Evolutionary conservation across 2,113 vertebrate species (phyloP).

Genomic region (Numenius arquata): DNA sequence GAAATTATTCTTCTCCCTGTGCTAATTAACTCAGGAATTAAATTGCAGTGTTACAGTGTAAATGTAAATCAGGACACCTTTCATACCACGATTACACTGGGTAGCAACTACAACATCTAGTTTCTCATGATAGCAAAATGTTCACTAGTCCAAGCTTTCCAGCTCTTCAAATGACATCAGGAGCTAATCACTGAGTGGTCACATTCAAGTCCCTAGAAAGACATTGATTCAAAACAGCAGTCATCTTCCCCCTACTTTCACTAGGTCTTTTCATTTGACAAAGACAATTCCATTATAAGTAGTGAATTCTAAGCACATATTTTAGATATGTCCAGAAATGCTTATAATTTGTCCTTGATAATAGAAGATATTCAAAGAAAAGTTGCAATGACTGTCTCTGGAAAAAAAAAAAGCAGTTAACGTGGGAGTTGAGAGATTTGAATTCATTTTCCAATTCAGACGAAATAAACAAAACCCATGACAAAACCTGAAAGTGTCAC

Average conservation of each 20-base stretch:
- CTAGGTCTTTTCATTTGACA: not conserved
- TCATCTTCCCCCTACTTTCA: not conserved
- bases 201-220: not conserved
- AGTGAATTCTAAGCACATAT: not conserved
- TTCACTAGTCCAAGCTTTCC: not conserved
- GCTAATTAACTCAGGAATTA: not conserved
- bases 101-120: not conserved
- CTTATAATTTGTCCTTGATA: slow-evolving; percentile 1
- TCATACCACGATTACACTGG: not conserved
- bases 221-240: not conserved
- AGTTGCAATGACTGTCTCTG: not conserved
- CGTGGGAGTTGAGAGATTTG: not conserved
- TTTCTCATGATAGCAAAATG: not conserved
- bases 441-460: not conserved
- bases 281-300: not conserved
- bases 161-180: not conserved
- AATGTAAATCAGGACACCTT: not conserved
- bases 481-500: not conserved
- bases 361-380: not conserved
- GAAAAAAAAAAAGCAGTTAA: not conserved
- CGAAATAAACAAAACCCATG: not conserved
- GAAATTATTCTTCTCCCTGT: not conserved
- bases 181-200: not conserved
- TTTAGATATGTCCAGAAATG: not conserved
- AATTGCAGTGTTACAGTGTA: not conserved